Evolutionary conservation across 1,140 invertebrate genomes (phyloP), one percentile per base, ranked within the genome.

Genomic region (Aphelenchoides besseyi): DNA sequence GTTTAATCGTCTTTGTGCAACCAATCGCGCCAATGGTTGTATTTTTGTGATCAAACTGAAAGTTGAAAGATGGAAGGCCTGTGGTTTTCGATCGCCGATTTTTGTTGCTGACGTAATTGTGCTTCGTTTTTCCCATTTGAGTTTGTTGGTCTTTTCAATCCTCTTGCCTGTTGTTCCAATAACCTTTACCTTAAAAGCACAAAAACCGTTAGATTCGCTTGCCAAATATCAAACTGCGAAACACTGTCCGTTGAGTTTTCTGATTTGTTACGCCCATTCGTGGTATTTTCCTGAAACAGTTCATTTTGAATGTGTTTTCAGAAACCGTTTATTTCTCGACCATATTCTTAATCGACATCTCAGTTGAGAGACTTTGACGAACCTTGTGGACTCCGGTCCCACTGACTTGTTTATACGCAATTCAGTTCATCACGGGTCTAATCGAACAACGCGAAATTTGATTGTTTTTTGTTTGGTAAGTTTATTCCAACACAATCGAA

Each of bases 1-100:
- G n/a, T n/a, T n/a, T n/a, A n/a, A n/a, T n/a, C n/a, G n/a, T n/a
- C n/a, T n/a, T n/a, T n/a, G n/a, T n/a, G n/a, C n/a, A n/a, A n/a
- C n/a, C n/a, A n/a, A n/a, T n/a, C n/a, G n/a, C n/a, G n/a, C n/a
- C n/a, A n/a, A n/a, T n/a, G n/a, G n/a, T n/a, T n/a, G n/a, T n/a
- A n/a, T n/a, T n/a, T n/a, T n/a, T n/a, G n/a, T n/a, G n/a, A n/a
- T n/a, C n/a, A n/a, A n/a, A n/a, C n/a, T n/a, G n/a, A n/a, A n/a
- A 48, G 41, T 48, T 48, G 41, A 48, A 48, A 48, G 41, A 48
- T 48, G 41, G 41, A 48, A 48, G 41, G 41, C 23, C 41, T 12
- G 12, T 23, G 12, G 41, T 23, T 16, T 23, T 48, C 41, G n/a
- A n/a, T n/a, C n/a, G n/a, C n/a, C n/a, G n/a, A n/a, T n/a, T n/a